phyloP scores from a whole-genome alignment of 2,113 vertebrate species.

The Laticauda colubrina region DNA sequence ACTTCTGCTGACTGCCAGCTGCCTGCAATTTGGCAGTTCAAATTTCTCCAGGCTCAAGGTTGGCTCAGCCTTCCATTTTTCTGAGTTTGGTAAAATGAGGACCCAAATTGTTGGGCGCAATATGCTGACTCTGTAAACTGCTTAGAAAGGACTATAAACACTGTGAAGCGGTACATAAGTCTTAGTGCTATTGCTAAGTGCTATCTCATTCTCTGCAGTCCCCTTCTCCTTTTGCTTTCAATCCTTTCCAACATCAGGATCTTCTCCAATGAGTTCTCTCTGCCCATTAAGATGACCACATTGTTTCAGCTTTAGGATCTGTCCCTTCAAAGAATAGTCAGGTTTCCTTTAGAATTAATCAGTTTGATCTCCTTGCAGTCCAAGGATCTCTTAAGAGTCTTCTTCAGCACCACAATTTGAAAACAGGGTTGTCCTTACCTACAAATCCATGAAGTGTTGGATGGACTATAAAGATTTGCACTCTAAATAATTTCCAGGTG shows the following conservation, averaged over 20 bases:
- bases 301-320: not conserved
- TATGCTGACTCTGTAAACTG: too few species aligned
- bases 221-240: not conserved
- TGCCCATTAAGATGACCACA: not conserved
- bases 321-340: not conserved
- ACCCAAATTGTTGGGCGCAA: too few species aligned
- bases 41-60: too few species aligned
- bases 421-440: not conserved
- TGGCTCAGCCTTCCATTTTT: too few species aligned
- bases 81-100: too few species aligned
- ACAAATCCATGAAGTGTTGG: conserved; percentile 17
- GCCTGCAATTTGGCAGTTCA: too few species aligned
- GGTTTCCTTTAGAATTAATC: not conserved
- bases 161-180: too few species aligned
- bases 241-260: not conserved
- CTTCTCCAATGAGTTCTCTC: not conserved
- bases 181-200: too few species aligned
- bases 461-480: conserved; percentile 30
- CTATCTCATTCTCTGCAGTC: not conserved
- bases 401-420: not conserved
- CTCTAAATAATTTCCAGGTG: conserved; percentile 59
- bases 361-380: not conserved
- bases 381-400: not conserved
- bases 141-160: too few species aligned
- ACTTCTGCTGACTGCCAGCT: too few species aligned